Conservation (phyloP, 2,888 invertebrate species). For the Diachrysia chrysitis region DNA sequence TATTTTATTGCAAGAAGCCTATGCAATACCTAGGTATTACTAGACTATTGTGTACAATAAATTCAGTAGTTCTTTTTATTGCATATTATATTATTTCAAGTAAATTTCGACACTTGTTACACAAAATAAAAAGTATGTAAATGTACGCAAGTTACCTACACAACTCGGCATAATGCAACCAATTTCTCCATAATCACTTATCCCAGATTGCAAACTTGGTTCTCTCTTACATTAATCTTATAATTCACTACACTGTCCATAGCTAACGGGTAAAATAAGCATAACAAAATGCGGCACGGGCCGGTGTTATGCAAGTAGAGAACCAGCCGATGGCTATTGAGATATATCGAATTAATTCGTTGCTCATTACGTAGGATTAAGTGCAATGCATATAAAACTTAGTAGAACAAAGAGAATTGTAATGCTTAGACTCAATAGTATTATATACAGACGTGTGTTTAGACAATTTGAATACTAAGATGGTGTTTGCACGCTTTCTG, state of each 20-base stretch:
- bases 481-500: background rate
- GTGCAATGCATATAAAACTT: conserved; percentile 3
- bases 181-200: conserved; percentile 25
- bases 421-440: background rate
- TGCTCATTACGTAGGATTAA: conserved; percentile 28
- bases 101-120: background rate
- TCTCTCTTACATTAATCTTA: conserved; percentile 36
- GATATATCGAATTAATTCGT: conserved; percentile 45
- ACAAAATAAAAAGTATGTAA: background rate
- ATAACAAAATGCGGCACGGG: conserved; percentile 41
- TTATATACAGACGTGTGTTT: background rate
- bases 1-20: background rate
- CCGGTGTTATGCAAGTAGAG: conserved; percentile 49
- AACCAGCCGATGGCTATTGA: conserved; percentile 34
- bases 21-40: background rate
- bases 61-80: background rate
- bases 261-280: conserved; percentile 43
- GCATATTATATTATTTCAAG: background rate
- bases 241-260: conserved; percentile 42
- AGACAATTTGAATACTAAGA: background rate
- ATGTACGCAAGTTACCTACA: background rate
- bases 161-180: conserved; percentile 5
- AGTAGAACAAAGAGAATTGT: background rate
- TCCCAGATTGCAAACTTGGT: conserved; percentile 21
- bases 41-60: background rate